Evolutionary conservation across 2,113 vertebrate genomes (phyloP).

Genomic region (Bostrychus sinensis): DNA sequence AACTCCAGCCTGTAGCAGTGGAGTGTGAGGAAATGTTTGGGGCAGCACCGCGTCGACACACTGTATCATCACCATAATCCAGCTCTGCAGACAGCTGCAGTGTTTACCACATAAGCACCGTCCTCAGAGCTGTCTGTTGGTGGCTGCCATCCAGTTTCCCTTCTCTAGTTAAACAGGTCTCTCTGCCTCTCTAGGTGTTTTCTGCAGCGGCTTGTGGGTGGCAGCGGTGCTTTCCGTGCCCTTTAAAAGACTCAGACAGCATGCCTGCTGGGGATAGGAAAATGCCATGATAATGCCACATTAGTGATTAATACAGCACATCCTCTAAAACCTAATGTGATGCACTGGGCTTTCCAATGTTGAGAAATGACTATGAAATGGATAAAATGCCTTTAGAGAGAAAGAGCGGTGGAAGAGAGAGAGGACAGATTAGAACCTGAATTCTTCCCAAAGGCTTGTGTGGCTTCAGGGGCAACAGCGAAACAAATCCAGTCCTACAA

Average conservation of each 20-base stretch:
- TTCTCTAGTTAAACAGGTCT: constrained; percentile 50
- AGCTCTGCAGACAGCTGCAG: constrained; percentile 48
- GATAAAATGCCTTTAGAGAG: constrained; percentile 43
- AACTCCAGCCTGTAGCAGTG: background rate
- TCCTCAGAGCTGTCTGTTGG: constrained; percentile 45
- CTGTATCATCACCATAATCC: constrained; percentile 40
- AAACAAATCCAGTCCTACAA: constrained; percentile 14
- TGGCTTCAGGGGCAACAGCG: constrained; percentile 8
- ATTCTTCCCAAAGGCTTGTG: constrained; percentile 13
- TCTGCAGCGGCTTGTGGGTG: constrained; percentile 44
- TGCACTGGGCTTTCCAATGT: constrained; percentile 36
- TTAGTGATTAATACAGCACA: constrained; percentile 58
- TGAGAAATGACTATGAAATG: constrained; percentile 32
- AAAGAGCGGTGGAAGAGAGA: background rate
- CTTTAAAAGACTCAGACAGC: constrained; percentile 59
- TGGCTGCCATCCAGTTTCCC: constrained; percentile 49
- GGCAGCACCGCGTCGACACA: constrained; percentile 21
- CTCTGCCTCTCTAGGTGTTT: constrained; percentile 35
- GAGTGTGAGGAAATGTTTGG: constrained; percentile 8
- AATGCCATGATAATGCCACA: constrained; percentile 57
- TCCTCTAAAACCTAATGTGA: constrained; percentile 43
- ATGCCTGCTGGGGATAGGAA: constrained; percentile 44
- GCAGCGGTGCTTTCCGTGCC: constrained; percentile 44
- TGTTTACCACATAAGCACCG: constrained; percentile 37
- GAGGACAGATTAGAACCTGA: constrained; percentile 26